Evolutionary conservation across 2,113 vertebrate species (phyloP).

Genomic region (Argyrosomus japonicus): DNA sequence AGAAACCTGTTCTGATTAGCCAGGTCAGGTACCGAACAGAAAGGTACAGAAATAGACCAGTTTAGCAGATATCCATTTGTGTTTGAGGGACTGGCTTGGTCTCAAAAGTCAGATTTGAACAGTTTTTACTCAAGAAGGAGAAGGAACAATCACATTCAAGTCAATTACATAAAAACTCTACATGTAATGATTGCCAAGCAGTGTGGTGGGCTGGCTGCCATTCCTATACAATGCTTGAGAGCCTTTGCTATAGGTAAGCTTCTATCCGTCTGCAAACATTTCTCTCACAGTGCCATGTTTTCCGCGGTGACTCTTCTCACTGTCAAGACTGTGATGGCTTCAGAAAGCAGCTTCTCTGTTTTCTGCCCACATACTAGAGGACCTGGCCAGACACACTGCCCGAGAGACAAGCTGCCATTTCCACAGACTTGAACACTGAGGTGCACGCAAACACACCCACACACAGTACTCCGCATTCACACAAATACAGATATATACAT

Average conservation of each 20-base stretch:
- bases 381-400: conserved; percentile 32
- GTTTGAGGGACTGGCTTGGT: neutral
- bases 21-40: conserved; percentile 36
- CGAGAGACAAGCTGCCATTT: conserved; percentile 50
- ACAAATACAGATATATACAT: neutral
- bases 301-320: conserved; percentile 23
- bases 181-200: neutral
- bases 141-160: neutral
- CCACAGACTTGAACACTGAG: conserved; percentile 32
- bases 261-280: neutral
- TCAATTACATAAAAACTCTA: neutral
- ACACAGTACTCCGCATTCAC: neutral
- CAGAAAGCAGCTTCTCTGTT: conserved; percentile 50
- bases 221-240: neutral
- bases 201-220: neutral
- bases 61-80: conserved; percentile 32
- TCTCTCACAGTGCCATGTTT: conserved; percentile 25
- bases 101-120: conserved; percentile 23
- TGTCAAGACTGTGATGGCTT: conserved; percentile 44
- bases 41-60: conserved; percentile 29
- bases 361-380: conserved; percentile 56
- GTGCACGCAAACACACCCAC: conserved; percentile 8
- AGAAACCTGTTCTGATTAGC: conserved; percentile 51
- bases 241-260: neutral
- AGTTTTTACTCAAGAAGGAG: neutral